Evolutionary conservation across 2,888 invertebrate species (phyloP).

Genomic region (Platerodrilus igneus): DNA sequence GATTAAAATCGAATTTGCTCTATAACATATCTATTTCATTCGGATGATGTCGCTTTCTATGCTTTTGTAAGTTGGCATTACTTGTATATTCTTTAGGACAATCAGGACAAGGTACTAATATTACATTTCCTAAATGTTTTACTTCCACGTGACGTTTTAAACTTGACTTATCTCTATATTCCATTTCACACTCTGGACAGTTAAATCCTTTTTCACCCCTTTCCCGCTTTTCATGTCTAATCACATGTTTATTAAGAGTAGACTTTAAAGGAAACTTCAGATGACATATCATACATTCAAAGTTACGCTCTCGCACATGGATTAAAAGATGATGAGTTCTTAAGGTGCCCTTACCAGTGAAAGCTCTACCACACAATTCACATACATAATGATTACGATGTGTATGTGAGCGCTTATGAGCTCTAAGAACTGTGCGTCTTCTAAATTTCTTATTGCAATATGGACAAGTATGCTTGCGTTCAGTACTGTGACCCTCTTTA

Average conservation of each 20-base stretch:
- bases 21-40: no score
- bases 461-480: conserved; percentile 31
- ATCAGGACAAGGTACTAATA: conserved; percentile 23
- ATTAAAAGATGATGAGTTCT: conserved; percentile 34
- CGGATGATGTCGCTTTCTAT: conserved; percentile 26
- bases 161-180: conserved; percentile 34
- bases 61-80: conserved; percentile 29
- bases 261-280: conserved; percentile 35
- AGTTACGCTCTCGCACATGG: conserved; percentile 34
- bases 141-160: conserved; percentile 29
- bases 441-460: conserved; percentile 35
- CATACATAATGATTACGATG: conserved; percentile 35
- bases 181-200: conserved; percentile 29
- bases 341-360: conserved; percentile 35
- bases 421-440: conserved; percentile 33
- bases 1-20: no score
- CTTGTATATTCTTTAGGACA: conserved; percentile 31
- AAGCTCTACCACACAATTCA: conserved; percentile 35
- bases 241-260: conserved; percentile 35
- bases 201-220: conserved; percentile 28
- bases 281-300: conserved; percentile 33
- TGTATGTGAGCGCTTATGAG: conserved; percentile 34
- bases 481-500: conserved; percentile 30
- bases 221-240: conserved; percentile 29
- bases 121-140: conserved; percentile 28